Base-by-base conservation (phyloP, 2,888 invertebrate genomes). In the Bembecia ichneumoniformis region DNA sequence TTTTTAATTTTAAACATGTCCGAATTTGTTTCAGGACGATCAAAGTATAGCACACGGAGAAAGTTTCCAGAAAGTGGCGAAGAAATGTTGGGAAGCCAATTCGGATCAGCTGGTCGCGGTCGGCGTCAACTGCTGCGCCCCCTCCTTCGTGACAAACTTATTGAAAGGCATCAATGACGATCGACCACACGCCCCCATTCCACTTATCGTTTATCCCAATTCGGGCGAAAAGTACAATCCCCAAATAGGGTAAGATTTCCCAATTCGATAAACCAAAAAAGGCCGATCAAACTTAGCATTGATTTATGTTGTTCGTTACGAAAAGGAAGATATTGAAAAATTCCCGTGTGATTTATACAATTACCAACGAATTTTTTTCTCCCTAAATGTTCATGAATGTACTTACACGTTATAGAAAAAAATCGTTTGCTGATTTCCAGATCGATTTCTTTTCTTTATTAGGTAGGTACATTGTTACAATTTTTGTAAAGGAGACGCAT, bases 191-290 rank as follows among this genome's bases (percentile, higher is more conserved):
- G 74, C 72, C 50, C 84, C 86, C 48, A 89, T 95, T 52, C 94
- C 95, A 2, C 83, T 97, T 50, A 91, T 98, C 51, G 95, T 94
- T 20, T 98, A 98, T 80, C 97, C 98, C 3, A 98, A 98, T 75
- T 96, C 96, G 64, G 97, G 97, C 48, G 95, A 95, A 77, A 90
- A 89, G 67, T 96, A 94, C 86, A 90, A 90, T 63, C 89, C 91
- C 49, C 88, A 90, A 66, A 88, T 90, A 66, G 91, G 92, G 92
- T 91, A 86, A 83, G 88, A 71, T 66, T 59, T 58, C 49, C 52
- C 49, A 49, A 14, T 51, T 53, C 48, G 57, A 61, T 68, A 65
- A 59, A 44, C 11, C 15, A 44, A 15, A 44, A 44, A 44, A 44
- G 40, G 40, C 13, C 40, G n/a, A n/a, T 14, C 14, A 10, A 13